These are phyloP conservation scores for Sternotherus odoratus DNA, from an alignment of 2,797 vertebrate species.

Conservation along the genomic window DNA sequence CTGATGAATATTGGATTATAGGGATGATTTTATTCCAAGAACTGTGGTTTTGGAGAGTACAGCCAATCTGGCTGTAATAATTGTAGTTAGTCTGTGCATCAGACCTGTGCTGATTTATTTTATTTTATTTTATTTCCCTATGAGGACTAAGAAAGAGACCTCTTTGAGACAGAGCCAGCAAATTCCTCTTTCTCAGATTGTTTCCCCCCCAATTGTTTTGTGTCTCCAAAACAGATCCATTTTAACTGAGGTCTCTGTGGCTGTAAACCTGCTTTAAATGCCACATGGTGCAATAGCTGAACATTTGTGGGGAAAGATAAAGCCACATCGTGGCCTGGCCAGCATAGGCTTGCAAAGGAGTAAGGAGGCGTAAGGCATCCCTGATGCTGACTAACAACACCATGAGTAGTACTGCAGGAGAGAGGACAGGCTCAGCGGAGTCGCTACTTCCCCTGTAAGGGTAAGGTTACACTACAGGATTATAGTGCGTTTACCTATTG, in stretches of 20 bases:
- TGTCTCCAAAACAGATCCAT: neutral
- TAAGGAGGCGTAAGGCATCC: neutral
- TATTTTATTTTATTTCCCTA: neutral
- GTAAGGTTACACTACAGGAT: no score
- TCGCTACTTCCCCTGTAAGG: neutral
- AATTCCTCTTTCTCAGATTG: neutral
- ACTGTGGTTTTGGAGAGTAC: constrained; percentile 33
- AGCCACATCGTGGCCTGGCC: fast-evolving
- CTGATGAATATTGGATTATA: constrained; percentile 39
- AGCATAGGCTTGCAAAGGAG: neutral
- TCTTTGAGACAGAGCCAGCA: neutral
- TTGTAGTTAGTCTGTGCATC: neutral
- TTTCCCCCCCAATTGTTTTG: neutral
- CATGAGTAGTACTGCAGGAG: neutral
- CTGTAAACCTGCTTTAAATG: neutral
- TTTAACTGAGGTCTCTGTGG: neutral
- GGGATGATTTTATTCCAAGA: constrained; percentile 36
- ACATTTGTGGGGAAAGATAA: neutral
- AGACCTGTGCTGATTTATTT: fast-evolving
- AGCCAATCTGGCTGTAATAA: neutral
- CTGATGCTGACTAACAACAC: neutral
- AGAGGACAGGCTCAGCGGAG: neutral
- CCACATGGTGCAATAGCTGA: neutral
- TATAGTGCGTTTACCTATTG: no score
- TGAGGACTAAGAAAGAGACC: neutral